These are phyloP conservation scores for Apantesis nais DNA, from an alignment of 2,888 invertebrate species.

Conservation along the genomic window DNA sequence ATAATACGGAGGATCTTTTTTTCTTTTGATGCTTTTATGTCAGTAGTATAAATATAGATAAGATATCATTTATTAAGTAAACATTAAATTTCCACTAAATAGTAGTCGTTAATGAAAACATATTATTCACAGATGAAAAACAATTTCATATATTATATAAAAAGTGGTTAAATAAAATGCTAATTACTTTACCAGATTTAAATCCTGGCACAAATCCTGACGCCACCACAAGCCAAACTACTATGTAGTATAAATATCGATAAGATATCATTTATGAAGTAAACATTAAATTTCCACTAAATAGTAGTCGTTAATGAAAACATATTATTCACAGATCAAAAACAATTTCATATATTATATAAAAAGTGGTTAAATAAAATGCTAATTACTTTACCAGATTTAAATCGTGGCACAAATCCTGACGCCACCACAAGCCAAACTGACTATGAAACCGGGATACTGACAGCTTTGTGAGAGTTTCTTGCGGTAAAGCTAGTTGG, in stretches of 20 bases:
- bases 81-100: not conserved
- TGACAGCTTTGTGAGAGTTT: constrained; percentile 54
- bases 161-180: constrained; percentile 13
- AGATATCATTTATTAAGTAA: too few relatives aligned
- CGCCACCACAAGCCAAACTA: constrained; percentile 61
- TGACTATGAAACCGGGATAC: constrained; percentile 58
- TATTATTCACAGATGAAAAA: constrained; percentile 15
- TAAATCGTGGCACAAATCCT: constrained; percentile 45
- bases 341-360: constrained; percentile 7
- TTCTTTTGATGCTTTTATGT: too few relatives aligned
- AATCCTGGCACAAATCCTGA: constrained; percentile 43
- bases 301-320: not conserved
- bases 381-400: constrained; percentile 34
- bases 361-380: constrained; percentile 12
- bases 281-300: not conserved
- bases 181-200: constrained; percentile 37
- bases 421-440: constrained; percentile 60
- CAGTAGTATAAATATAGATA: too few relatives aligned
- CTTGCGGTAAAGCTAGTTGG: constrained; percentile 60
- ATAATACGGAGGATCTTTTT: too few relatives aligned
- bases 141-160: not conserved
- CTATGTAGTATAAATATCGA: too few relatives aligned
- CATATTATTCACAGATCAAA: constrained; percentile 6
- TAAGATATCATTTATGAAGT: too few relatives aligned
- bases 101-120: not conserved